These are phyloP conservation scores for Cremastinae sp. DNA, from an alignment of 2,888 invertebrate genomes.

Conservation along the genomic window DNA sequence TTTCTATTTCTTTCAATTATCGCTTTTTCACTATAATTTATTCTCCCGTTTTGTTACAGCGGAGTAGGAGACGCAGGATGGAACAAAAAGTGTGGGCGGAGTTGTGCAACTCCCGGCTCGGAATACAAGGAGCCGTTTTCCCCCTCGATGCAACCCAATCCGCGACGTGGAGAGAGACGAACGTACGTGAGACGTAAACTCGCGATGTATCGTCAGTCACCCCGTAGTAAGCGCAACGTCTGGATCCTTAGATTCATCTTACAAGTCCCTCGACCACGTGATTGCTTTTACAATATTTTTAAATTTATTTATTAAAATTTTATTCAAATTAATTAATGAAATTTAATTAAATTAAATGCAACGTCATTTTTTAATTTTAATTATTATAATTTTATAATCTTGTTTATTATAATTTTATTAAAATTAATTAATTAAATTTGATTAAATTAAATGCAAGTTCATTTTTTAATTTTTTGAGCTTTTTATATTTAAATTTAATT, in stretches of 20 bases:
- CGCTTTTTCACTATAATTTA: too few species aligned
- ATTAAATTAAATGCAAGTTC: neutral
- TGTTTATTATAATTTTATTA: too few species aligned
- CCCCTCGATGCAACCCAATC: constrained; percentile 6
- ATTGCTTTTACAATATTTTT: neutral
- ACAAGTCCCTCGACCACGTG: constrained; percentile 43
- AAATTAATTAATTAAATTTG: neutral
- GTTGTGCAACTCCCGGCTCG: too few species aligned
- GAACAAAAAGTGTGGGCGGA: too few species aligned
- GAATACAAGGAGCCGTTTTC: neutral
- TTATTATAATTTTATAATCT: neutral
- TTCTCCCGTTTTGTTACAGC: too few species aligned
- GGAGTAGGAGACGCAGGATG: too few species aligned
- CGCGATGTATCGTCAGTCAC: constrained; percentile 62
- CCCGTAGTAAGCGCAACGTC: constrained; percentile 63
- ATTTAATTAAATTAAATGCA: neutral
- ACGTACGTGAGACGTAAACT: constrained; percentile 48
- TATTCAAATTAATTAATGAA: neutral
- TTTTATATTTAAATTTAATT: too few species aligned
- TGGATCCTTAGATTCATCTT: constrained; percentile 59
- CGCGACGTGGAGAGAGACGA: neutral
- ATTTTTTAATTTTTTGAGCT: neutral
- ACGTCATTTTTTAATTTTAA: neutral
- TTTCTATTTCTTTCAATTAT: too few species aligned
- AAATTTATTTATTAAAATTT: neutral